Evolutionary conservation across 1,140 invertebrate species (phyloP), one percentile per base, ranked within the genome.

Genomic region (Leptinotarsa undecemlineata): DNA sequence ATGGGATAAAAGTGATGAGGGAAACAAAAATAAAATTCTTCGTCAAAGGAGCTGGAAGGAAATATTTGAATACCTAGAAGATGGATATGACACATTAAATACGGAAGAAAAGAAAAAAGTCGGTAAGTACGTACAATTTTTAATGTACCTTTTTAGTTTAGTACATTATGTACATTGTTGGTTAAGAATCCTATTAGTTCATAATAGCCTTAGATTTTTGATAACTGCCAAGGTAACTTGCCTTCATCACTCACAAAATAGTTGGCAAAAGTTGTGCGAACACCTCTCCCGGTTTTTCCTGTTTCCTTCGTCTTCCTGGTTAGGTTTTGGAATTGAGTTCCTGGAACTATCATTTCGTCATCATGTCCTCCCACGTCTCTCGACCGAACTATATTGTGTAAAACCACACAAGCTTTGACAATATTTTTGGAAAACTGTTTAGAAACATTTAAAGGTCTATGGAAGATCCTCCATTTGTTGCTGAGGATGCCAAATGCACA

Each of bases 401-500:
- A 21, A 64, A 73, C 42, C 48, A 63, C 20, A 63, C 71, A 73
- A 73, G 71, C 71, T 73, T 73, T 64, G 13, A 73, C 66, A 67
- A 73, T 73, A 26, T 63, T 62, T 63, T 26, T 73, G 11, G 71
- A 62, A 73, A 47, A 48, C 17, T 6, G 11, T 73, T 64, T 63
- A 17, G 60, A 63, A 66, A 74, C 48, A 68, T 74, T 67, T 26
- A 74, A 13, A 26, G 73, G n/a, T 61, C 73, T 15, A 19, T 70
- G 66, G 23, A 74, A 74, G 26, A 74, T 70, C 26, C 73, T 63
- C 73, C 73, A 74, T 69, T 74, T 74, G 48, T 74, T 74, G 17
- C 21, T 48, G 26, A 74, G 64, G 19, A 70, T 75, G 14, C 71
- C 61, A 21, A 71, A 75, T 48, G 73, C 47, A 71, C 85, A 85